These are phyloP conservation scores for Cynodonichthys magdalenae DNA, from an alignment of 2,797 vertebrate genomes.

Conservation along the genomic window DNA sequence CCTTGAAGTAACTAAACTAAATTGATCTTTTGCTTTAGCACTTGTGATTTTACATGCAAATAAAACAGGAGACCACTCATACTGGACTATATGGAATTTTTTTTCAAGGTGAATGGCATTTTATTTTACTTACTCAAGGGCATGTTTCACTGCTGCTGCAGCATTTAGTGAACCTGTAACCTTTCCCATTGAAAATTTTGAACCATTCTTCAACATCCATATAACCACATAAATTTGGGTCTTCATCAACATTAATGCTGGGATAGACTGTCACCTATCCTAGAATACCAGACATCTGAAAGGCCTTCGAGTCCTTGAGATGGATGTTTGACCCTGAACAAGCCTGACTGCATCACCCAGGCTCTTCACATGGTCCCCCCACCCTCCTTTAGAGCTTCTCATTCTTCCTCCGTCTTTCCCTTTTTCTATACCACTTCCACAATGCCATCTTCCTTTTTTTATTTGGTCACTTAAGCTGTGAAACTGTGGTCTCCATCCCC, in stretches of 20 bases:
- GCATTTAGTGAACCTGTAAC: conserved; percentile 65
- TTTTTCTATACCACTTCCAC: conserved; percentile 66
- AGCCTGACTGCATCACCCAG: conserved; percentile 70
- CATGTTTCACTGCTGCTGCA: conserved; percentile 51
- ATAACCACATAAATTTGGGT: conserved; percentile 81
- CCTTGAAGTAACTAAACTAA: conserved; percentile 56
- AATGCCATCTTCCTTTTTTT: conserved; percentile 79
- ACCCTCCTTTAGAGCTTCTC: conserved; percentile 65
- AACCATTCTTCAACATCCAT: conserved; percentile 70
- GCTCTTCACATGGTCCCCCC: conserved; percentile 66
- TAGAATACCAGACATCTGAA: conserved; percentile 64
- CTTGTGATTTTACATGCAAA: conserved; percentile 76
- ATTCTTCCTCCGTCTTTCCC: conserved; percentile 63
- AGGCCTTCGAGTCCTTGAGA: conserved; percentile 75
- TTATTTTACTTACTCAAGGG: conserved; percentile 63
- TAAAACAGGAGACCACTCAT: conserved; percentile 57
- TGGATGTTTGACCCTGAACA: conserved; percentile 73
- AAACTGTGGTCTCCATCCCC: conserved; percentile 81
- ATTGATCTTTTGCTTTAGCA: conserved; percentile 63
- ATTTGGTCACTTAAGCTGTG: conserved; percentile 85
- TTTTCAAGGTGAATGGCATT: conserved; percentile 68
- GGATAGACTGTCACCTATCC: conserved; percentile 70
- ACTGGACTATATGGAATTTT: conserved; percentile 43
- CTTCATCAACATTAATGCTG: conserved; percentile 79
- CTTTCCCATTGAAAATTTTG: conserved; percentile 66